Evolutionary conservation across 2,113 vertebrate species (phyloP), one percentile per base, ranked within the genome.

Genomic region (Vulpes lagopus): DNA sequence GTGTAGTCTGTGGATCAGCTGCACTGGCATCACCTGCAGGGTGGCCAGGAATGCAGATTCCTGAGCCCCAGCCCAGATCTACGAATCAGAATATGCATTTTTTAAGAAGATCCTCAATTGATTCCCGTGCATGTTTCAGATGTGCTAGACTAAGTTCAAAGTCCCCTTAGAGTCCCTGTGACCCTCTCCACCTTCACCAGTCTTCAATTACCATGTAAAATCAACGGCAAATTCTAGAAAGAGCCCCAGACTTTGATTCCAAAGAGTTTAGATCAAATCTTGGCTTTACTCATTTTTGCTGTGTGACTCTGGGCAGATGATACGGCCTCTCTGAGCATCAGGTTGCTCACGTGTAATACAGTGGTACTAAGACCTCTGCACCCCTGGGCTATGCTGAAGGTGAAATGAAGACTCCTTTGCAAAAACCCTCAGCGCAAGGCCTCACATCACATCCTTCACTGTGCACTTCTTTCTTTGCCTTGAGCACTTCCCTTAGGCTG

Each of bases 21-120:
- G n/a, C 1, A 2, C 6, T 2, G 1, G 43, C 59, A 17, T 14
- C 3, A 0, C 22, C 5, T 1, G 71, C 8, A 5, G 6, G 57
- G 74, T 43, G 55, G 30, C 16, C 35, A 51, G 94, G 38, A 86
- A 71, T 3, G 30, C 27, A 32, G n/a, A 62, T 22, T 62, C 74
- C 8, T 1, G 7, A 23, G 27, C 69, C 51, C 35, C 9, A 17
- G 2, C 23, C 57, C 15, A 15, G 38, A 64, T 2, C 25, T 7
- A 16, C 9, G 7, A 73, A 32, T 60, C 11, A 3, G 74, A 84
- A 79, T 14, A 20, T 1, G 10, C 32, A 43, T 32, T 59, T 59
- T 67, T 27, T 76, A 67, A 25, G 32, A 69, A 78, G 62, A 27
- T 3, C 11, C 11, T n/a, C 25, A 22, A 32, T 51, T 22, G 78